Evolutionary conservation across 2,797 vertebrate genomes (phyloP).

Genomic region (Pangasius djambal): DNA sequence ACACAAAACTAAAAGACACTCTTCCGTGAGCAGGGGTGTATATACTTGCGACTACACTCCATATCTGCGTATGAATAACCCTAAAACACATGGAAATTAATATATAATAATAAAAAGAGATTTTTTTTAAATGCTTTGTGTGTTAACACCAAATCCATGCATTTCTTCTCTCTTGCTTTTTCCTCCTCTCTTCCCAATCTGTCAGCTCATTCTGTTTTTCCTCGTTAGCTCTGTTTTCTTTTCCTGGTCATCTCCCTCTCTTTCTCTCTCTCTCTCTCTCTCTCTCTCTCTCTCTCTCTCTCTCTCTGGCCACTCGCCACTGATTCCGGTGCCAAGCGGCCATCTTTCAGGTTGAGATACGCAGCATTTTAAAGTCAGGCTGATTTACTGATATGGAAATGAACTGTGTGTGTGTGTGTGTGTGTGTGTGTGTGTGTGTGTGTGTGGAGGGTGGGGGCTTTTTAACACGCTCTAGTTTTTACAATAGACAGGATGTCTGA

Average conservation of each 20-base stretch:
- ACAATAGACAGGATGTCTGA: slow-evolving; percentile 48
- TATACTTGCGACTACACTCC: neutral
- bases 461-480: slow-evolving; percentile 65
- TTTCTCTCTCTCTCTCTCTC: slow-evolving; percentile 6
- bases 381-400: slow-evolving; percentile 65
- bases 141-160: too few relatives aligned
- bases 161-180: neutral
- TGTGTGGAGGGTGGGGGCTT: neutral
- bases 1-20: too few relatives aligned
- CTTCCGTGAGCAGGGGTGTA: neutral
- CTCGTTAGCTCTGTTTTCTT: neutral
- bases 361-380: slow-evolving; percentile 71
- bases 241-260: neutral
- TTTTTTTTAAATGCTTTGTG: neutral
- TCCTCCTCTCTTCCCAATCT: neutral
- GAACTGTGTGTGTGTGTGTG: neutral
- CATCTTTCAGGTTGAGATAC: slow-evolving; percentile 75
- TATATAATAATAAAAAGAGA: neutral
- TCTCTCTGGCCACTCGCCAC: slow-evolving; percentile 62
- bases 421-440: neutral
- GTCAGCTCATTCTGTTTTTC: neutral
- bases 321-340: slow-evolving; percentile 70
- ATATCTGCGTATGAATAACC: neutral
- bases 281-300: slow-evolving; percentile 14
- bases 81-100: neutral